Base-by-base conservation (phyloP, 2,888 invertebrate species). In the Baronia brevicornis region DNA sequence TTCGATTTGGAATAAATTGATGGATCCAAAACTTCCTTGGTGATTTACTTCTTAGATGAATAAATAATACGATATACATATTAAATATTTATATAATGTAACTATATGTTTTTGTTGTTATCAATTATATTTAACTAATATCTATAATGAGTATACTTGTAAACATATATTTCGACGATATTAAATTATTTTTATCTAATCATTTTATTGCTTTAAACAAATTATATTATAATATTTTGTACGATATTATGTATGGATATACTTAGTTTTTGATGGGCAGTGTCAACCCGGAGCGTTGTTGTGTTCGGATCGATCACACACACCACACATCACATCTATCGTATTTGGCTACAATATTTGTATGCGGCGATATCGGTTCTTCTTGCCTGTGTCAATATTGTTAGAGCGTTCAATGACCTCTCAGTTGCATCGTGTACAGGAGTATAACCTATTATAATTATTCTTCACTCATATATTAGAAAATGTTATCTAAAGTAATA, bases 271-370 rank as follows among this genome's bases (percentile, higher is more conserved):
- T 3, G 20, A 19, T 13, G 28, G 15, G 13, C 21, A 11, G 9
- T 27, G 17, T 8, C 17, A 18, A 18, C 25, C 33, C 35, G 15
- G 25, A 18, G 27, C 19, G 10, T 24, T 20, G 33, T 29, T 37
- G 39, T 42, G 29, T 37, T 36, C 26, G 35, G 38, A 36, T 36
- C 30, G 26, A 36, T 36, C 35, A 29, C 26, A 36, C n/a, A 23
- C 44, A 49, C 48, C 34, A 40, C 45, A 33, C 49, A 45, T 44
- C 51, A 43, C 54, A 52, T 58, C 54, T 64, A 67, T 63, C 61
- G 47, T 69, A 60, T 77, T 74, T 71, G 71, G 67, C 50, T 61
- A 65, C 60, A 60, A 56, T 78, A 61, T 78, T 79, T 79, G 74
- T 66, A 50, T 52, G 61, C 49, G 49, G 46, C 59, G 72, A 72